phyloP scores from a whole-genome alignment of 2,888 invertebrate genomes.

The Drosophila tanythrix region DNA sequence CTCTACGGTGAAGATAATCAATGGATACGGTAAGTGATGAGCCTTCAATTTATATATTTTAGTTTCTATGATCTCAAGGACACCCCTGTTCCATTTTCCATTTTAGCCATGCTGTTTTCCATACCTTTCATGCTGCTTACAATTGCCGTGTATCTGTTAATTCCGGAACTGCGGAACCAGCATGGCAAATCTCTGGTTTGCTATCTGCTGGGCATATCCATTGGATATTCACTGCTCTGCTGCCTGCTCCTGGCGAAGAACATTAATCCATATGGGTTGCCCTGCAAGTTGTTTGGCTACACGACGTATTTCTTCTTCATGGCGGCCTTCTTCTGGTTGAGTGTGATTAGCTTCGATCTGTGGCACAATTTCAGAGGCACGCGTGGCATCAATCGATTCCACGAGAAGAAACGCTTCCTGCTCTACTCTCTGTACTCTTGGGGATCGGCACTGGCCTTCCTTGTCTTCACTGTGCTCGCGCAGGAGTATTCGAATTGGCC shows the following conservation, averaged over 20 bases:
- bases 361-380: conserved; percentile 87
- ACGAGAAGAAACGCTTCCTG: conserved; percentile 82
- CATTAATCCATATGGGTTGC: conserved; percentile 37
- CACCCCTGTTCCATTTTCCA: accelerated
- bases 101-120: conserved; percentile 89
- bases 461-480: conserved; percentile 77
- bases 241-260: conserved; percentile 57
- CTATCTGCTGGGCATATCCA: conserved; percentile 88
- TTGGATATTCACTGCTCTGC: conserved; percentile 88
- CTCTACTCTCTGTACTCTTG: conserved; percentile 83
- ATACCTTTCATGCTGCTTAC: conserved; percentile 90
- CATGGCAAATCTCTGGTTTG: conserved; percentile 92
- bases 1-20: conserved; percentile 75
- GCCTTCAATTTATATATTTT: background rate
- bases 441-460: conserved; percentile 78
- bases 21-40: conserved; percentile 75
- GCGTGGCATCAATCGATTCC: conserved; percentile 77
- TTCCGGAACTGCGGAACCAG: conserved; percentile 90
- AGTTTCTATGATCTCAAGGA: background rate
- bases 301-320: conserved; percentile 91
- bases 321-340: conserved; percentile 94
- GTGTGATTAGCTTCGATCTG: conserved; percentile 94
- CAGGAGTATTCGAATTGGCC: conserved; percentile 75
- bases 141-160: conserved; percentile 89
- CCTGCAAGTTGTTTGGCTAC: conserved; percentile 85